A percentile compares a stretch with the other conserved stretches of the same genome.
phyloP scores from a whole-genome alignment of 2,888 invertebrate genomes.

The Phaonia tiefii region DNA sequence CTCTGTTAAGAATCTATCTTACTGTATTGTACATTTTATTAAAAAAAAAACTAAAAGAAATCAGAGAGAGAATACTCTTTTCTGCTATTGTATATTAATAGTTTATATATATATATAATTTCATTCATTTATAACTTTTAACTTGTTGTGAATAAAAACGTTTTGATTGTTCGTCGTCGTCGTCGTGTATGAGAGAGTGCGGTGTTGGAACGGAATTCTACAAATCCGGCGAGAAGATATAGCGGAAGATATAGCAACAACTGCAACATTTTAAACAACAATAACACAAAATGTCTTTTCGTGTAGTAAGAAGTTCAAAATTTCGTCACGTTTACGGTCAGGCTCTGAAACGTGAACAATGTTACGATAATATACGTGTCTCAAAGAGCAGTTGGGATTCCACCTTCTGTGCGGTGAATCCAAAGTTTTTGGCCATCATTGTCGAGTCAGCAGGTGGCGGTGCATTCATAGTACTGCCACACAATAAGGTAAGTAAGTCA shows the following conservation, averaged over 20 bases:
- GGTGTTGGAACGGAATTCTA: conserved; percentile 9
- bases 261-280: conserved; percentile 19
- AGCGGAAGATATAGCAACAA: conserved; percentile 1
- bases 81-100: conserved; percentile 45
- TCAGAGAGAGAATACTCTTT: conserved; percentile 36
- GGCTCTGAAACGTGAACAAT: conserved; percentile 95
- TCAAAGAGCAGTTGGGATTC: conserved; percentile 99
- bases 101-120: conserved; percentile 24
- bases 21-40: conserved; percentile 33
- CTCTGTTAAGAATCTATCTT: too few species aligned
- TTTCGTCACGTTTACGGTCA: conserved; percentile 96
- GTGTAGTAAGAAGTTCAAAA: conserved; percentile 97
- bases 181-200: conserved; percentile 43
- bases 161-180: conserved; percentile 42
- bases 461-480: conserved; percentile 96
- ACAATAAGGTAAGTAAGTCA: conserved; percentile 88
- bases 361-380: conserved; percentile 98
- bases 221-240: conserved; percentile 26
- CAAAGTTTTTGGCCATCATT: conserved; percentile 97
- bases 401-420: conserved; percentile 98
- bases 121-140: too few species aligned
- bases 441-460: conserved; percentile 98
- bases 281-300: conserved; percentile 90
- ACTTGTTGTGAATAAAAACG: conserved; percentile 11
- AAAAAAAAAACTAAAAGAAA: conserved; percentile 2